Percentiles rank a stretch among this genome's conserved stretches.
Conservation (phyloP, 2,797 vertebrate genomes). For the Netta rufina region DNA sequence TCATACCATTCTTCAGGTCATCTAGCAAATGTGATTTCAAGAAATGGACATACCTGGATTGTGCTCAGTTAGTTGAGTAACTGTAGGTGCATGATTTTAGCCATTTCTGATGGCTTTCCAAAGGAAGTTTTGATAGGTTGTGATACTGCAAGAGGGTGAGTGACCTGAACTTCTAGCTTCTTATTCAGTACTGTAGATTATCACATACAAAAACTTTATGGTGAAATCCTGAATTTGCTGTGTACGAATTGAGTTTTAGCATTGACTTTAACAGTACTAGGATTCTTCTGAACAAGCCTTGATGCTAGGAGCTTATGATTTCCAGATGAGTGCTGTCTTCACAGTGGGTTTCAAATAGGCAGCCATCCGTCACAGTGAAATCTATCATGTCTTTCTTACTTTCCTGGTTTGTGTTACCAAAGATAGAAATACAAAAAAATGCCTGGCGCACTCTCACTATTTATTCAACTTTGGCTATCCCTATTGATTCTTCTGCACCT, state of each 20-base stretch:
- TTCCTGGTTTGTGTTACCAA: background rate
- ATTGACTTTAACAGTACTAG: background rate
- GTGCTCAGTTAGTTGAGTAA: background rate
- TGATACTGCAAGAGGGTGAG: background rate
- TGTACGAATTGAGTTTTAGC: background rate
- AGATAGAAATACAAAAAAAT: background rate
- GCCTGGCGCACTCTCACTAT: background rate
- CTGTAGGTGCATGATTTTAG: background rate
- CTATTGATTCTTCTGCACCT: background rate
- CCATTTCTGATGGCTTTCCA: background rate
- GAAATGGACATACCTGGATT: background rate
- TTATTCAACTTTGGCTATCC: background rate
- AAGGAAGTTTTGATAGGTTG: background rate
- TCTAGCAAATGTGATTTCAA: background rate
- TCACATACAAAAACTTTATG: background rate
- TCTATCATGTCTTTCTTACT: background rate
- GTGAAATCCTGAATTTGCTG: background rate
- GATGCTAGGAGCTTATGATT: background rate
- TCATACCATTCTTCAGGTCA: background rate
- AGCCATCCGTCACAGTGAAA: background rate
- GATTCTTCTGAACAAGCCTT: background rate
- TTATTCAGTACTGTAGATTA: background rate
- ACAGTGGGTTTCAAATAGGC: background rate
- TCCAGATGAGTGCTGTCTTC: background rate
- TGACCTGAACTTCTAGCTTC: background rate